phyloP scores from a whole-genome alignment of 2,797 vertebrate genomes.

The Anabacerthia variegaticeps region DNA sequence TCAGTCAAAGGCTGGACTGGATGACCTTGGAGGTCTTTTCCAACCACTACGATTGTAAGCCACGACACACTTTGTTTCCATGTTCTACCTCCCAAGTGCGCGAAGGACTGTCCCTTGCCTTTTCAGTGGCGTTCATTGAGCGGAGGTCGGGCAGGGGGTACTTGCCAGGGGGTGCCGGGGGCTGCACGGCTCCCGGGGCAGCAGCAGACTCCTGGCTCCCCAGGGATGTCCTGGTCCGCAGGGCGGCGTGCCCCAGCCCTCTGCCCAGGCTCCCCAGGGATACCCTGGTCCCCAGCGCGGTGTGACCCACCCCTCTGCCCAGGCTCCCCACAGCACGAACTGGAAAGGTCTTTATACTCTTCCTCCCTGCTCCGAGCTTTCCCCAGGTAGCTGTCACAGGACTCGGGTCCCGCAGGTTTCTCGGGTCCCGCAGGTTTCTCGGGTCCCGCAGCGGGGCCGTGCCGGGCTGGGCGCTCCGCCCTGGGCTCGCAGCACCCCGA shows the following conservation, averaged over 20 bases:
- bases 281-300: neutral
- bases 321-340: fast-evolving
- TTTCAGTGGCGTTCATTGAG: fast-evolving
- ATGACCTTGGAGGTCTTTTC: neutral
- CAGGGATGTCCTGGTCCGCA: neutral
- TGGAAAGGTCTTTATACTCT: fast-evolving
- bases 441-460: neutral
- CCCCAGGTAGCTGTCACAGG: fast-evolving
- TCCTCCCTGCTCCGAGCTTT: fast-evolving
- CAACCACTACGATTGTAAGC: neutral
- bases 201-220: neutral
- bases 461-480: neutral
- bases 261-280: neutral
- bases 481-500: neutral
- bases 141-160: neutral
- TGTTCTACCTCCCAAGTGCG: fast-evolving
- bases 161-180: too few relatives aligned
- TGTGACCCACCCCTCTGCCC: neutral
- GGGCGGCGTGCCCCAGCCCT: too few relatives aligned
- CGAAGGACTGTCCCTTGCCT: neutral
- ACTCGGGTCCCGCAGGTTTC: fast-evolving
- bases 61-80: fast-evolving
- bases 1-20: neutral
- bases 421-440: fast-evolving
- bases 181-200: fast-evolving